A percentile compares a stretch with the other conserved stretches of the same genome.
Evolutionary conservation across 2,797 vertebrate species (phyloP).

Genomic region (Poecile montanus): DNA sequence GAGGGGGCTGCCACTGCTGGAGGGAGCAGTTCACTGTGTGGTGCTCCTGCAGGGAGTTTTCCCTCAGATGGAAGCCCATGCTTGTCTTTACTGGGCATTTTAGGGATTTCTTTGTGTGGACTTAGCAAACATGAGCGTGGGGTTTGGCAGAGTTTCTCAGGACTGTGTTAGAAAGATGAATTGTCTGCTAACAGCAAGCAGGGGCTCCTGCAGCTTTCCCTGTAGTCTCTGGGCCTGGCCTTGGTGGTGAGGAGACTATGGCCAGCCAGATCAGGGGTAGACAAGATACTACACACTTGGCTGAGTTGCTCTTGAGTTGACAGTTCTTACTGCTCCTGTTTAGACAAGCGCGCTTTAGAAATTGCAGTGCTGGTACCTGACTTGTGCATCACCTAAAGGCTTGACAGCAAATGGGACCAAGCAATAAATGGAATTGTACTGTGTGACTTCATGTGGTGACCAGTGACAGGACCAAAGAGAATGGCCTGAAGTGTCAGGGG

Average conservation of each 20-base stretch:
- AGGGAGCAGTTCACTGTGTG: background rate
- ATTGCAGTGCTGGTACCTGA: background rate
- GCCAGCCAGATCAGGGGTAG: background rate
- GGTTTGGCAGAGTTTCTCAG: rapidly evolving
- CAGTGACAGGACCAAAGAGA: background rate
- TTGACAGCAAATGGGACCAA: background rate
- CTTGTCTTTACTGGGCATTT: background rate
- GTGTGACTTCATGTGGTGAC: background rate
- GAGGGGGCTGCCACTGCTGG: background rate
- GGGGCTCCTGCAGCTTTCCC: background rate
- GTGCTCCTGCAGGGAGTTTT: background rate
- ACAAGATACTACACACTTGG: background rate
- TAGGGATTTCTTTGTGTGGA: background rate
- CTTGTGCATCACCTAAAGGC: background rate
- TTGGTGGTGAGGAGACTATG: background rate
- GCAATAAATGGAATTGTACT: background rate
- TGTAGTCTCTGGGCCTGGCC: background rate
- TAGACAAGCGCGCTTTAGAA: background rate
- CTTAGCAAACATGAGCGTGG: rapidly evolving
- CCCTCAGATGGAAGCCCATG: rapidly evolving
- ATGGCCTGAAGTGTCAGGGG: background rate
- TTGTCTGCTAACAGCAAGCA: background rate
- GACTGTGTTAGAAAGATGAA: background rate
- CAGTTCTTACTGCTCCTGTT: background rate
- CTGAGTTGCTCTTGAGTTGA: background rate